Conservation (phyloP, 2,888 invertebrate species). For the Caenorhabditis zanzibari region DNA sequence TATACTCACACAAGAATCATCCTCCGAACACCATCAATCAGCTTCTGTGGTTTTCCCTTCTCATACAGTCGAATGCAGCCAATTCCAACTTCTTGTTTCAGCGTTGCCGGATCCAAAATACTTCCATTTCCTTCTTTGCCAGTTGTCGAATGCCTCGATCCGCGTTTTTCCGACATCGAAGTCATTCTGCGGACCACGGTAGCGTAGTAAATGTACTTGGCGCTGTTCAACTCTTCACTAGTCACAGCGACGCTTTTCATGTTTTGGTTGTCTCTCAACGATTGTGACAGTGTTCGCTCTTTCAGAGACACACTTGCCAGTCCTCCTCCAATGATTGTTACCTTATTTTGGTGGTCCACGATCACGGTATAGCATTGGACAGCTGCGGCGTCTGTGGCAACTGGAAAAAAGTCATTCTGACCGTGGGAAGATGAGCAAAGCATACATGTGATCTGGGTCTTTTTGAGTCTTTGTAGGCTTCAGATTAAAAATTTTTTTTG, state of each 20-base stretch:
- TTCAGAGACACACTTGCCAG: neutral
- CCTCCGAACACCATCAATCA: neutral
- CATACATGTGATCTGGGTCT: too few relatives aligned
- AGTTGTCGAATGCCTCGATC: neutral
- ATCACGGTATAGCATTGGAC: neutral
- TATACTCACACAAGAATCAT: constrained; percentile 22
- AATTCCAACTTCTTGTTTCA: neutral
- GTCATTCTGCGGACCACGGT: neutral
- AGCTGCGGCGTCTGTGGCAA: neutral
- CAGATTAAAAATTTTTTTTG: too few relatives aligned
- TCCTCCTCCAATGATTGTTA: neutral
- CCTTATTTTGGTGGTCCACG: neutral
- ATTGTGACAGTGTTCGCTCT: neutral
- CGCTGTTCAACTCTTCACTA: neutral
- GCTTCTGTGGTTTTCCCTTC: neutral
- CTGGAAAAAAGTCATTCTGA: too few relatives aligned
- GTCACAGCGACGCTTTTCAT: neutral
- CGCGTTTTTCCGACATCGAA: neutral
- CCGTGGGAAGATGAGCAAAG: too few relatives aligned
- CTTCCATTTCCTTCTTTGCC: neutral
- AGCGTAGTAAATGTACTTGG: neutral
- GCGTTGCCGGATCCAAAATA: neutral
- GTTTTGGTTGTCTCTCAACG: neutral
- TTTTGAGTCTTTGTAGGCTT: too few relatives aligned
- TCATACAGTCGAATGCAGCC: constrained; percentile 22